These are phyloP conservation scores for Grammomys dolichurus DNA, from an alignment of 2,113 vertebrate genomes.

Conservation along the genomic window DNA sequence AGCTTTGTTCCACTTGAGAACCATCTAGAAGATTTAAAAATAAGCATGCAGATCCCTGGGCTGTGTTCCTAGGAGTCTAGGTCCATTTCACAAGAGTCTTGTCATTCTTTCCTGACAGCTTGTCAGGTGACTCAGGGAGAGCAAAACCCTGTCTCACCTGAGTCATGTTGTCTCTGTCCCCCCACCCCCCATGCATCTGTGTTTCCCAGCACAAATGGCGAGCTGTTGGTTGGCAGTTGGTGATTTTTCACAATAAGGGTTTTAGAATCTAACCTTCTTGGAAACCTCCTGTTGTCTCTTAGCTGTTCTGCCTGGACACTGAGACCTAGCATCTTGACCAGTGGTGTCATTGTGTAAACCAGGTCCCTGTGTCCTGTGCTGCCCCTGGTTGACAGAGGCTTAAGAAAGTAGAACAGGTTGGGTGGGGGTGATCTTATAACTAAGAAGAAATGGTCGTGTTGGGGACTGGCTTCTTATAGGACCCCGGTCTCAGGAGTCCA, in stretches of 20 bases:
- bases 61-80: neutral
- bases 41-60: neutral
- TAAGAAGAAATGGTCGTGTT: neutral
- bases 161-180: neutral
- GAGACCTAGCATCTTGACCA: neutral
- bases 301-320: neutral
- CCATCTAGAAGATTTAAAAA: neutral
- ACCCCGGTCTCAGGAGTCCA: neutral
- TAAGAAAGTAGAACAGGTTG: too few relatives aligned
- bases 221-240: neutral
- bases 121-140: neutral
- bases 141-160: neutral
- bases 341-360: accelerated
- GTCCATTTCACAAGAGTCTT: neutral
- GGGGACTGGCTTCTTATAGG: neutral
- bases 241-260: neutral
- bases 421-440: neutral
- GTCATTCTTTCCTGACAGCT: neutral
- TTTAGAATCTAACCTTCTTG: neutral
- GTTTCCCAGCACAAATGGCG: neutral
- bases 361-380: neutral
- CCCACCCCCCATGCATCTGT: neutral
- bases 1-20: neutral
- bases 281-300: neutral
- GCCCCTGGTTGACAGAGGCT: neutral